Evolutionary conservation across 92 coral and sea anemone genomes (phyloP), one percentile per base, ranked within the genome.

Genomic region (Palythoa caribaeorum): DNA sequence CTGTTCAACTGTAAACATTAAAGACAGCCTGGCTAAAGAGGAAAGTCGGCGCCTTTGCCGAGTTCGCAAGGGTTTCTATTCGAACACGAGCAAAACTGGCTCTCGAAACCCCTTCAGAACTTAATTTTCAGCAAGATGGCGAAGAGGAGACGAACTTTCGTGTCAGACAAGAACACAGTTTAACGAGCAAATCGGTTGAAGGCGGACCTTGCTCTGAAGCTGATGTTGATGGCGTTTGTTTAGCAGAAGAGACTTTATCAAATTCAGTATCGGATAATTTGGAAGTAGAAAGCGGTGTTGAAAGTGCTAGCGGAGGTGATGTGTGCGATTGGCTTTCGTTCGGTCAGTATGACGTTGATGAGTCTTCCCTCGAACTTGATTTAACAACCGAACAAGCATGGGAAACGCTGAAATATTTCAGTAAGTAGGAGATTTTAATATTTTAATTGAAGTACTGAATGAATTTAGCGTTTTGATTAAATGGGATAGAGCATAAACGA

Each of bases 261-360:
- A 88, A 87, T 87, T 93, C 94, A 44, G 94, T 85, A 69, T 90
- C 87, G 59, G 99, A 97, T 84, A 88, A 93, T 86, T 87, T 96
- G 77, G 98, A 97, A 87, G 90, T 91, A 36, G 99, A 97, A 92
- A 95, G 98, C 76, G 99, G 99, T 1, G 98, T 97, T 3, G 99
- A 97, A 75, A 94, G 97, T 81, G 95, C 94, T 3, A 93, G 92
- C 73, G 97, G 97, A n/a, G 98, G 96, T 70, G 94, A 88, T 79
- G 83, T 73, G 20, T 73, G 90, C 11, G 89, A 79, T 47, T 94
- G 96, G 89, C 40, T 93, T 48, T 57, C 87, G 71, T 90, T 88
- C 74, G 90, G 93, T 72, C 87, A 90, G 63, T 88, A 92, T 55
- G 86, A 51, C 60, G 55, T 39, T 9, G 74, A 65, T 21, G 76